These are phyloP conservation scores for Margarornis squamiger DNA, from an alignment of 2,797 vertebrate species.

Conservation along the genomic window DNA sequence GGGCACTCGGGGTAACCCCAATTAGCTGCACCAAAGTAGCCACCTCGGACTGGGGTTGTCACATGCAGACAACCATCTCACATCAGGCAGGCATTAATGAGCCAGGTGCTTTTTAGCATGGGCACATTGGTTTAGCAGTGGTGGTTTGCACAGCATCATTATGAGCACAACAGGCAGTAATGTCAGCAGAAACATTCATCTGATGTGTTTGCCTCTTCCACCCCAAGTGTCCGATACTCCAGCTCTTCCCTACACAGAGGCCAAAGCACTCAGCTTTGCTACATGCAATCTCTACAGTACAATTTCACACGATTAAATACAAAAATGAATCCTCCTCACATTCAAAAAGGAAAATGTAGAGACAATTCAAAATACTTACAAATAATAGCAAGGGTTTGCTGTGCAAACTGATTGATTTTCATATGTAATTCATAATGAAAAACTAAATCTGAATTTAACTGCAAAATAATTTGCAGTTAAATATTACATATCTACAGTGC, in stretches of 20 bases:
- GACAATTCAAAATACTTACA: background rate
- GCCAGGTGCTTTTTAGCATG: background rate
- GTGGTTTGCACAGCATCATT: background rate
- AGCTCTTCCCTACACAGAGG: background rate
- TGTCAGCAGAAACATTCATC: background rate
- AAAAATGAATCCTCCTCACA: background rate
- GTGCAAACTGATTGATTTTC: background rate
- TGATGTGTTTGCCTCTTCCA: background rate
- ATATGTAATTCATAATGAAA: background rate
- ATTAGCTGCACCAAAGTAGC: background rate
- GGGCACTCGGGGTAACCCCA: background rate
- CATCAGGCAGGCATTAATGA: background rate
- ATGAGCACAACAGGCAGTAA: background rate
- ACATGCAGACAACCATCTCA: background rate
- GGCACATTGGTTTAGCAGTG: background rate
- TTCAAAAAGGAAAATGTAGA: background rate
- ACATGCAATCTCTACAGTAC: background rate
- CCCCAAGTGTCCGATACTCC: background rate
- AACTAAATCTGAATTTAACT: background rate
- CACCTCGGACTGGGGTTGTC: background rate
- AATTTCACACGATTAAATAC: background rate
- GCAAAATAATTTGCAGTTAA: background rate
- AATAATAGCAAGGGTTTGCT: background rate
- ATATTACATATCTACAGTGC: too few species aligned
- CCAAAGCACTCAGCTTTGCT: background rate